A percentile compares a stretch with the other conserved stretches of the same genome.
phyloP scores from a whole-genome alignment of 2,888 invertebrate species.

The Vandiemenella viatica region DNA sequence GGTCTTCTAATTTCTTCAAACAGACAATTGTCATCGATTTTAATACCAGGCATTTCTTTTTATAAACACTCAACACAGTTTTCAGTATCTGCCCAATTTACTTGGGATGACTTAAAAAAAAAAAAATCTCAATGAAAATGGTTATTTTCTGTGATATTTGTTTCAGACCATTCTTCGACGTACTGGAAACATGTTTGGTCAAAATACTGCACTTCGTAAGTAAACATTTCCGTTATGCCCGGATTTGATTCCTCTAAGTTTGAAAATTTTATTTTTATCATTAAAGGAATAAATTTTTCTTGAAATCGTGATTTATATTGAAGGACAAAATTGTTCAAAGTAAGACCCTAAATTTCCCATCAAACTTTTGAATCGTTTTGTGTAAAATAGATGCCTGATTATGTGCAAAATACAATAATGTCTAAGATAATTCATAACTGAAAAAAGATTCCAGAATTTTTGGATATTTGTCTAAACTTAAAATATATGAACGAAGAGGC shows the following conservation, averaged over 20 bases:
- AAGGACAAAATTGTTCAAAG: not conserved
- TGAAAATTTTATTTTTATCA: constrained; percentile 10
- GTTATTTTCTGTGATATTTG: constrained; percentile 8
- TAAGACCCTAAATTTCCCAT: constrained; percentile 9
- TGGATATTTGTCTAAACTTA: constrained; percentile 20
- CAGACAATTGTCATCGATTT: constrained; percentile 14
- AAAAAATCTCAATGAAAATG: constrained; percentile 10
- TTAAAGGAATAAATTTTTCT: constrained; percentile 13
- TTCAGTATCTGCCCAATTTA: constrained; percentile 7
- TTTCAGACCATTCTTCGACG: constrained; percentile 14
- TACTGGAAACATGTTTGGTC: constrained; percentile 13
- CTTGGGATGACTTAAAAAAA: constrained; percentile 5
- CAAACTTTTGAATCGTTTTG: constrained; percentile 11
- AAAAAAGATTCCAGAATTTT: constrained; percentile 20
- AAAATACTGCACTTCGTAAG: constrained; percentile 11
- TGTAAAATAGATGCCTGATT: constrained; percentile 8
- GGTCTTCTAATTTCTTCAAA: constrained; percentile 16
- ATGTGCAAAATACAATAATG: constrained; percentile 15
- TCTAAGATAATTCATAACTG: constrained; percentile 18
- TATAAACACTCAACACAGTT: constrained; percentile 4
- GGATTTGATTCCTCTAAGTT: constrained; percentile 9
- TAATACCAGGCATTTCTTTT: constrained; percentile 14
- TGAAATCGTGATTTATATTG: constrained; percentile 1
- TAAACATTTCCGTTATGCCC: constrained; percentile 9
- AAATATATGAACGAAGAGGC: not conserved